These are phyloP conservation scores for Brachionus paranguensis DNA, from an alignment of 1,140 invertebrate genomes.

Conservation along the genomic window DNA sequence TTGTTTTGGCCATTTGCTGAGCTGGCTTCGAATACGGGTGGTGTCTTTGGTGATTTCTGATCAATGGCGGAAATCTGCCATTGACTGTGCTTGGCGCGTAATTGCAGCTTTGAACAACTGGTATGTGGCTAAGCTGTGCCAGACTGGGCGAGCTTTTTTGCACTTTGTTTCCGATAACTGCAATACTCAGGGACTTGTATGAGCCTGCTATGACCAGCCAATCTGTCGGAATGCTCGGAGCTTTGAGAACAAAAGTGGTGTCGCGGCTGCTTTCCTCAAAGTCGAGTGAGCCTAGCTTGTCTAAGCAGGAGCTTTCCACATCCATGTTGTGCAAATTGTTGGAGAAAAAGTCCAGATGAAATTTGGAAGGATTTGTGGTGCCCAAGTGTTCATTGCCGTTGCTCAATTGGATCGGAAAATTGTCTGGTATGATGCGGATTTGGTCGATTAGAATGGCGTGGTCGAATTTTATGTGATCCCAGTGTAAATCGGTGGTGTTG, in stretches of 20 bases:
- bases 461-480: slow-evolving; percentile 39
- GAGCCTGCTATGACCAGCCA: slow-evolving; percentile 21
- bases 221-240: background rate
- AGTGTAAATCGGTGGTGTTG: background rate
- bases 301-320: background rate
- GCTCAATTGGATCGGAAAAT: background rate
- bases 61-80: background rate
- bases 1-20: background rate
- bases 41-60: background rate
- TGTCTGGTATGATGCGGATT: slow-evolving; percentile 22
- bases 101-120: background rate
- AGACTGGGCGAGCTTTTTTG: background rate
- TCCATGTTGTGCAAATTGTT: slow-evolving; percentile 20
- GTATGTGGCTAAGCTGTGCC: background rate
- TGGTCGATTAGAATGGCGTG: background rate
- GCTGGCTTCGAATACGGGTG: background rate
- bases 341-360: slow-evolving; percentile 4
- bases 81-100: background rate
- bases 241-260: background rate
- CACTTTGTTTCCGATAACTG: background rate
- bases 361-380: background rate
- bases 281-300: background rate
- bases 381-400: background rate
- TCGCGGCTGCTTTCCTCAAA: background rate
- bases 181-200: background rate